Percentiles rank a stretch among this genome's conserved stretches.
These are phyloP conservation scores for Hyposoter dolosus DNA, from an alignment of 2,888 invertebrate species.

Conservation along the genomic window DNA sequence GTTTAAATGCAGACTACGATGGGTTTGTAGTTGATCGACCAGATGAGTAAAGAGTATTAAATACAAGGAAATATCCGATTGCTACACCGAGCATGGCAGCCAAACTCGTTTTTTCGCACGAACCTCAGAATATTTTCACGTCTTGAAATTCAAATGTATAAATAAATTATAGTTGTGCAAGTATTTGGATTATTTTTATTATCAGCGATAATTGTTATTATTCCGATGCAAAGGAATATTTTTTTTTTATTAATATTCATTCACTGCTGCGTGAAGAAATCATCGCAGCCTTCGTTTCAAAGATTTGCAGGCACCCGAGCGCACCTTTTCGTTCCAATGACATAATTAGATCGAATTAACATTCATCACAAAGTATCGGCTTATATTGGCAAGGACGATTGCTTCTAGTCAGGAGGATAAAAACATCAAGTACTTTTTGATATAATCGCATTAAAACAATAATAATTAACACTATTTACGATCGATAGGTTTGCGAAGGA, in stretches of 20 bases:
- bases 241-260: conserved; percentile 4
- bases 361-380: conserved; percentile 47
- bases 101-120: background rate
- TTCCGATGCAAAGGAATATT: background rate
- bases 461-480: background rate
- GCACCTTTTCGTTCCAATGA: conserved; percentile 36
- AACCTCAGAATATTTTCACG: conserved; percentile 29
- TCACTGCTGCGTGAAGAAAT: conserved; percentile 3
- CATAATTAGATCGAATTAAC: conserved; percentile 64
- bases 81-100: conserved; percentile 4
- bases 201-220: background rate
- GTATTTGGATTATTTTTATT: background rate
- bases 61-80: conserved; percentile 66
- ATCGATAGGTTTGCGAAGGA: background rate
- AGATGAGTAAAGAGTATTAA: conserved; percentile 52
- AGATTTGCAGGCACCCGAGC: conserved; percentile 4
- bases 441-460: background rate
- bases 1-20: conserved; percentile 17
- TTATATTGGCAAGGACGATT: conserved; percentile 48
- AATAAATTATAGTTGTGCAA: background rate
- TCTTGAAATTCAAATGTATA: background rate
- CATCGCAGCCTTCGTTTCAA: background rate
- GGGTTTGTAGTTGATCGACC: conserved; percentile 55
- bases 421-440: conserved; percentile 21
- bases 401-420: conserved; percentile 28